Conservation (phyloP, 2,888 invertebrate genomes). For the Argyra leucocephala region DNA sequence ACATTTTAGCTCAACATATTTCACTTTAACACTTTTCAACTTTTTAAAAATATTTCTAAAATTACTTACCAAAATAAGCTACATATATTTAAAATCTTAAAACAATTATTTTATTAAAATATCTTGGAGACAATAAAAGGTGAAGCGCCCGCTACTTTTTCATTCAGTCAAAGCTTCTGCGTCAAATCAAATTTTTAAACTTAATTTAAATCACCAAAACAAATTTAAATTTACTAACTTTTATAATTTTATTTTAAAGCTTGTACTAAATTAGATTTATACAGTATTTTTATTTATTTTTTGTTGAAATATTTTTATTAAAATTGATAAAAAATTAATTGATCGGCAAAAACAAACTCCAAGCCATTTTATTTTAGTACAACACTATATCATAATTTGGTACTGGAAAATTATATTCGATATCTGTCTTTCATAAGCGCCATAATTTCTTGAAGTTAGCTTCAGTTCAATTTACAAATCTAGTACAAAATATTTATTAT, state of each 20-base stretch:
- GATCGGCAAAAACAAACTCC: constrained; percentile 6
- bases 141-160: constrained; percentile 15
- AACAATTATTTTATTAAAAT: constrained; percentile 18
- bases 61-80: not conserved
- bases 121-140: constrained; percentile 20
- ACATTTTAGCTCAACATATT: not conserved
- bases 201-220: constrained; percentile 14
- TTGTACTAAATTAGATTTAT: not conserved
- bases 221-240: constrained; percentile 4
- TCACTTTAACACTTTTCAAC: constrained; percentile 13
- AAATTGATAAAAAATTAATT: constrained; percentile 1
- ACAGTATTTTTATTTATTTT: not conserved
- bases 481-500: not conserved
- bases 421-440: not conserved
- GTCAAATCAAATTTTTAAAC: constrained; percentile 22
- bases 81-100: not conserved
- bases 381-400: not conserved
- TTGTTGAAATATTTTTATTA: not conserved
- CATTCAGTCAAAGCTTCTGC: constrained; percentile 10
- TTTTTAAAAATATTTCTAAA: constrained; percentile 12
- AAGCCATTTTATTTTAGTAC: constrained; percentile 6
- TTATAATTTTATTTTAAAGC: not conserved
- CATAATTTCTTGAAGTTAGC: not conserved
- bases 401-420: not conserved
- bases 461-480: not conserved